Percentiles rank a stretch among this genome's conserved stretches.
Evolutionary conservation across 1,140 invertebrate species (phyloP).

Genomic region (Mercenaria mercenaria): DNA sequence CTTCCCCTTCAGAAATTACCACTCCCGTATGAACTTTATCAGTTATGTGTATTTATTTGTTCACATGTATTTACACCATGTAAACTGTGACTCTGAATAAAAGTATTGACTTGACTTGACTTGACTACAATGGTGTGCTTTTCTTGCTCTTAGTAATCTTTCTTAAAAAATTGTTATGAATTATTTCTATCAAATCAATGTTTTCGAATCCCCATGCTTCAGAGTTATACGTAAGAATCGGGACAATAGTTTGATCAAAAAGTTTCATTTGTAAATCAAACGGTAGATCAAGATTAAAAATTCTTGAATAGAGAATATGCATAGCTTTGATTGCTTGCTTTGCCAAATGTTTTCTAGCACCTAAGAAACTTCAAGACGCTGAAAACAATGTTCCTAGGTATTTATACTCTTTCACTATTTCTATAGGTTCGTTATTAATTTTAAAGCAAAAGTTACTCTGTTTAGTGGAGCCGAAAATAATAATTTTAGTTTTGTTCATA

Average conservation of each 20-base stretch:
- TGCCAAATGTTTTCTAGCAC: neutral
- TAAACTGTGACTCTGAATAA: no score
- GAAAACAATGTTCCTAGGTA: neutral
- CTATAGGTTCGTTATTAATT: neutral
- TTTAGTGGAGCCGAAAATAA: neutral
- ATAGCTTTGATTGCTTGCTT: conserved; percentile 24
- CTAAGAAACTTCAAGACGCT: neutral
- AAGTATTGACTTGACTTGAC: no score
- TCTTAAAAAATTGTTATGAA: conserved; percentile 31
- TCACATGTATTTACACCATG: no score
- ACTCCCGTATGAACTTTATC: no score
- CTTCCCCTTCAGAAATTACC: no score
- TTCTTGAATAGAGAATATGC: neutral
- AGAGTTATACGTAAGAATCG: neutral
- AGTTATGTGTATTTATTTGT: no score
- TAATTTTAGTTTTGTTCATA: conserved; percentile 13
- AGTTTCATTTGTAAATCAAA: conserved; percentile 19
- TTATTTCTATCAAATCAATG: neutral
- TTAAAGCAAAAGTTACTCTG: neutral
- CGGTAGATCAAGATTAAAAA: conserved; percentile 16
- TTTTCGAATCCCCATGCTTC: neutral
- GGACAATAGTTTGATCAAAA: no score
- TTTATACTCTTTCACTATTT: neutral
- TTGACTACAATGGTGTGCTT: conserved; percentile 2
- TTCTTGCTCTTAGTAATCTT: neutral